phyloP scores from a whole-genome alignment of 2,888 invertebrate species.

The Trachelus iudaicus region DNA sequence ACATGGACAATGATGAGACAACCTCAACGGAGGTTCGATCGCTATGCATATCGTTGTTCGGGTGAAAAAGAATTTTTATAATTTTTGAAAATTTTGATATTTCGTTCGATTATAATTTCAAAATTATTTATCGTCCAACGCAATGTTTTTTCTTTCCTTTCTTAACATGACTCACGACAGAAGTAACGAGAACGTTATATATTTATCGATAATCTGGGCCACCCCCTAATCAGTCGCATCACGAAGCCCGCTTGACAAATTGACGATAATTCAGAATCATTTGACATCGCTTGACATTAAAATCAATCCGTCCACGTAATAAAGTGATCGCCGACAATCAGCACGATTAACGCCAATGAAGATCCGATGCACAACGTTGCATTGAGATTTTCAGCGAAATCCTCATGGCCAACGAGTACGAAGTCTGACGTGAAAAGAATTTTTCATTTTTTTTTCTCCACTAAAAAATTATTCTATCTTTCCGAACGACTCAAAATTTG shows the following conservation, averaged over 20 bases:
- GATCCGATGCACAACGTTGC: slow-evolving; percentile 49
- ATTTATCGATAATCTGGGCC: slow-evolving; percentile 21
- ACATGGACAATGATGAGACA: background rate
- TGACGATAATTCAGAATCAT: slow-evolving; percentile 58
- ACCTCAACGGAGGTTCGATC: background rate
- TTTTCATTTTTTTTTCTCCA: too few species aligned
- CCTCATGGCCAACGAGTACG: background rate
- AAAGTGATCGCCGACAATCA: slow-evolving; percentile 61
- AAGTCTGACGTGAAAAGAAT: too few species aligned
- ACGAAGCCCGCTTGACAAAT: slow-evolving; percentile 46
- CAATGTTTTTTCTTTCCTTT: background rate
- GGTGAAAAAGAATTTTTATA: background rate
- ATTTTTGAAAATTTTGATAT: background rate
- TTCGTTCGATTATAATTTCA: background rate
- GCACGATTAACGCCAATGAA: slow-evolving; percentile 57
- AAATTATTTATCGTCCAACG: background rate
- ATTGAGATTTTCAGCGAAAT: slow-evolving; percentile 32
- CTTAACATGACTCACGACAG: background rate
- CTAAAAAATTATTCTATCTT: too few species aligned
- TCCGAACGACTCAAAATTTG: too few species aligned
- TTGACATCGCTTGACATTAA: slow-evolving; percentile 63
- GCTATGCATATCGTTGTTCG: too few species aligned
- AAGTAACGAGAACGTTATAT: background rate
- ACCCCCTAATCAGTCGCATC: slow-evolving; percentile 12
- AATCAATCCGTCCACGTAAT: slow-evolving; percentile 62